Base-by-base conservation (phyloP, 30 jellyfish, hydroid and myxozoan genomes). In the Aurelia coerulea region DNA sequence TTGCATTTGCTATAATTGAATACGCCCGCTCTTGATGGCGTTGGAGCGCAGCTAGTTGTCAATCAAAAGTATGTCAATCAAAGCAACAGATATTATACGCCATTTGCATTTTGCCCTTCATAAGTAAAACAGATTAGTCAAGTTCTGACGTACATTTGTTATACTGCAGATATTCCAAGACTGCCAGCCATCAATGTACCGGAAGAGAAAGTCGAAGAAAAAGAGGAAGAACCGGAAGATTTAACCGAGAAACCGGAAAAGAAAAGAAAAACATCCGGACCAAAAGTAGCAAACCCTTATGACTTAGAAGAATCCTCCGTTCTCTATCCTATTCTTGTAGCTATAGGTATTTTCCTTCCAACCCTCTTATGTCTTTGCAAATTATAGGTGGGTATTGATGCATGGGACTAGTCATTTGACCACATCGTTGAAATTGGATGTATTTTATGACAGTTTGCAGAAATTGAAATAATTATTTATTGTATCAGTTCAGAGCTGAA, bases 191-290 rank as follows among this genome's bases (percentile, higher is more conserved):
- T 82, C 39, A 92, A 88, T 16, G 80, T 79, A 46, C 87, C 58
- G 33, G 96, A 80, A 50, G 97, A 93, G 66, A 80, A 93, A 18
- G 75, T 46, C 17, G 95, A 88, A 66, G 92, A 79, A 66, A 80
- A 84, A 41, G 97, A 93, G 34, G 86, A 85, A 50, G 96, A 81
- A 41, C 90, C 93, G 19, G 98, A 87, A 81, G 98, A 93, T 4
- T 76, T 34, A 56, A 53, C 78, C 17, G 95, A 91, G 56, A 93
- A 93, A 72, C 95, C 95, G 17, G 86, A 74, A 39, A 93, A 93
- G 93, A 78, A 88, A 65, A 94, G 98, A 42, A 93, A 93, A 67
- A 93, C 97, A 69, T 93, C 98, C 31, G 98, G 98, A 53, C 98
- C 98, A 15, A 93, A 84, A 73, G 91, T 87, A 14, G 79, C 91